Percentiles rank a stretch among this genome's conserved stretches.
phyloP scores from a whole-genome alignment of 2,113 vertebrate species.

The Sitta europaea region DNA sequence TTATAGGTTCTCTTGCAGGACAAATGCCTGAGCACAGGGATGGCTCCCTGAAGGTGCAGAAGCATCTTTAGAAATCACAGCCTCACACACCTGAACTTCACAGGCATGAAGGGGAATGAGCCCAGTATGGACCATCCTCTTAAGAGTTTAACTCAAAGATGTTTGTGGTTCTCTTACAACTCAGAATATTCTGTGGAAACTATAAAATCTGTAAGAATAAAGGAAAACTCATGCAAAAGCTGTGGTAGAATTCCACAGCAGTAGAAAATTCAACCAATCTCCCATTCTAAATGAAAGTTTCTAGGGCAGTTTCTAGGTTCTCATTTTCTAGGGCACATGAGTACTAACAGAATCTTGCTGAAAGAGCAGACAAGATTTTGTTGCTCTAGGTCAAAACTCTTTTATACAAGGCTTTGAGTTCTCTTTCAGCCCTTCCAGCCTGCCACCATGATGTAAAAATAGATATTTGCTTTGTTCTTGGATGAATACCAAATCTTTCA shows the following conservation, averaged over 20 bases:
- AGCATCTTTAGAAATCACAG: background rate
- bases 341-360: background rate
- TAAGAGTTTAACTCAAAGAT: background rate
- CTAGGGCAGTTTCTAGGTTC: background rate
- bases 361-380: background rate
- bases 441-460: background rate
- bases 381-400: background rate
- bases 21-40: background rate
- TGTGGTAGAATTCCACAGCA: background rate
- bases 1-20: background rate
- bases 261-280: background rate
- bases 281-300: background rate
- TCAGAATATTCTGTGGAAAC: background rate
- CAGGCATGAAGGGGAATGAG: background rate
- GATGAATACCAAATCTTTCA: background rate
- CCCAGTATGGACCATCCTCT: background rate
- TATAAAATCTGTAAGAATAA: background rate
- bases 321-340: background rate
- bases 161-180: background rate
- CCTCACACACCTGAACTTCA: background rate
- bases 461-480: background rate
- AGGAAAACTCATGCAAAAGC: background rate
- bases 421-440: background rate
- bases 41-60: background rate
- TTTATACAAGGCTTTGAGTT: background rate